A percentile compares a stretch with the other conserved stretches of the same genome.
Evolutionary conservation across 1,140 invertebrate genomes (phyloP).

Genomic region (Scaptomyza montana): DNA sequence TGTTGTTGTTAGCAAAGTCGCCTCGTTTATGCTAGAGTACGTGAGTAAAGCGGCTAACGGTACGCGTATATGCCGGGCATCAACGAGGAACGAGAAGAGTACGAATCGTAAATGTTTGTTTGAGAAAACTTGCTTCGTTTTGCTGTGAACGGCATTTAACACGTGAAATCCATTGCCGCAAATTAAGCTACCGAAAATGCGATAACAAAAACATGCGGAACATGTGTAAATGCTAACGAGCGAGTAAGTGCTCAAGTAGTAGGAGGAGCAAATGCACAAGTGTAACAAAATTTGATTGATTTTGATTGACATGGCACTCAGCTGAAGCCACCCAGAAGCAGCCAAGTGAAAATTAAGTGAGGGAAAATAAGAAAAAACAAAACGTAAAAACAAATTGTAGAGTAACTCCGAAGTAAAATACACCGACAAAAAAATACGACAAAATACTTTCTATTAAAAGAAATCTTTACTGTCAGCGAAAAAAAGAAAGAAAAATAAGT

Average conservation of each 20-base stretch:
- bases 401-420: neutral
- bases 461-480: constrained; percentile 20
- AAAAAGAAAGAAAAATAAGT: constrained; percentile 19
- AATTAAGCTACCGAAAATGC: constrained; percentile 37
- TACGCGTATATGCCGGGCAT: constrained; percentile 7
- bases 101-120: constrained; percentile 7
- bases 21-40: too few relatives aligned
- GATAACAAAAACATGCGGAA: constrained; percentile 24
- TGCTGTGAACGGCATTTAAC: constrained; percentile 16
- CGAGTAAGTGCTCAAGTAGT: neutral
- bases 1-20: constrained; percentile 9
- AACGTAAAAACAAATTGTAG: neutral
- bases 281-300: constrained; percentile 67
- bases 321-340: constrained; percentile 39
- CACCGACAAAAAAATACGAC: neutral
- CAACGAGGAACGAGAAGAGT: neutral
- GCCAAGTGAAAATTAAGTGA: constrained; percentile 20
- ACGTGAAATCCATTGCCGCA: constrained; percentile 55
- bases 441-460: constrained; percentile 12
- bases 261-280: constrained; percentile 1
- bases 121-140: constrained; percentile 5
- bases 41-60: neutral
- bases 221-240: constrained; percentile 76
- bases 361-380: neutral
- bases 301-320: constrained; percentile 80